Conservation (phyloP, 2,888 invertebrate species). For the Sericinus montela region DNA sequence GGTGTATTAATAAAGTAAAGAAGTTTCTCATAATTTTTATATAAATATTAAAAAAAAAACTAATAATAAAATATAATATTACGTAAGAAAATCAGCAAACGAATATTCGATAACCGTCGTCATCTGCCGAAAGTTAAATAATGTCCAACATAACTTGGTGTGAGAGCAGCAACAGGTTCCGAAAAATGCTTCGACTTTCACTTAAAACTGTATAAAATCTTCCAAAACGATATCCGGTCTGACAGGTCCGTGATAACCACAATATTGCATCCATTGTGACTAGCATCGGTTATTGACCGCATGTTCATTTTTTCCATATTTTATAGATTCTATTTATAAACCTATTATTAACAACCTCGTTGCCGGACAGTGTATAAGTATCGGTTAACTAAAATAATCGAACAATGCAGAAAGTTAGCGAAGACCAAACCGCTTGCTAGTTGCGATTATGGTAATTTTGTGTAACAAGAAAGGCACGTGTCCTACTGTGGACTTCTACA, state of each 20-base stretch:
- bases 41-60: no score
- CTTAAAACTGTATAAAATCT: conserved; percentile 43
- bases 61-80: conserved; percentile 10
- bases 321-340: no score
- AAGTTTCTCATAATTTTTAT: no score
- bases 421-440: no score
- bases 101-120: conserved; percentile 51
- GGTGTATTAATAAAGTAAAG: no score
- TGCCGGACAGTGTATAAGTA: no score
- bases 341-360: no score
- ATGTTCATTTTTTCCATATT: neutral
- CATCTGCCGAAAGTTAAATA: conserved; percentile 60
- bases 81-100: conserved; percentile 26
- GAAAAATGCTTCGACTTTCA: conserved; percentile 63
- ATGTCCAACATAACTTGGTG: conserved; percentile 51
- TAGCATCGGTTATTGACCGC: neutral
- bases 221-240: conserved; percentile 59
- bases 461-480: no score
- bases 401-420: no score
- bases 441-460: no score
- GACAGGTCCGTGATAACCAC: conserved; percentile 26
- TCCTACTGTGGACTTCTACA: no score
- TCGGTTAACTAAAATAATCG: no score
- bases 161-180: conserved; percentile 52
- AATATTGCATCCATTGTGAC: conserved; percentile 29